A percentile compares a stretch with the other conserved stretches of the same genome.
Conservation (phyloP, 1,140 invertebrate species). For the Rhyzopertha dominica region DNA sequence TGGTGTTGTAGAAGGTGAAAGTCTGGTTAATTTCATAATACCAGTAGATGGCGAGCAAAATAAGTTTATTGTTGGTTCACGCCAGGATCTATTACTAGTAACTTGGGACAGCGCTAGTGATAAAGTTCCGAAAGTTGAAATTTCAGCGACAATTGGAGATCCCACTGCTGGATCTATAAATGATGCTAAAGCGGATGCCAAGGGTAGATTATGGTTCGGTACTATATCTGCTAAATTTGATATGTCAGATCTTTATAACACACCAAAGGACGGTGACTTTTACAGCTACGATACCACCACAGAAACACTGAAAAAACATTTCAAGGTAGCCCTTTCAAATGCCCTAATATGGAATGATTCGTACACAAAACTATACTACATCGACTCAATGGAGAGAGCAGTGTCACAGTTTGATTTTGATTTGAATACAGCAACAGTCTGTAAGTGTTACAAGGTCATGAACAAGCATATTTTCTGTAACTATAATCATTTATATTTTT, state of each 20-base stretch:
- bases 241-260: too few relatives aligned
- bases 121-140: constrained; percentile 11
- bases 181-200: constrained; percentile 78
- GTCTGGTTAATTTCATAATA: too few relatives aligned
- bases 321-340: constrained; percentile 66
- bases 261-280: too few relatives aligned
- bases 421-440: constrained; percentile 56
- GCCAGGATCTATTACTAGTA: constrained; percentile 54
- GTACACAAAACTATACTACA: constrained; percentile 67
- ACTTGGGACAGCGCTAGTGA: constrained; percentile 55
- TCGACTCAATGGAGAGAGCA: constrained; percentile 60
- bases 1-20: too few relatives aligned
- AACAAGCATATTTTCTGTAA: too few relatives aligned
- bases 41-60: constrained; percentile 57
- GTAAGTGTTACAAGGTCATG: too few relatives aligned
- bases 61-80: constrained; percentile 58
- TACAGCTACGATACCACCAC: too few relatives aligned
- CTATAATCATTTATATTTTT: constrained; percentile 16
- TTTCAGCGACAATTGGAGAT: constrained; percentile 26
- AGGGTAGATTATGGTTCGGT: constrained; percentile 63
- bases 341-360: constrained; percentile 71
- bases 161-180: constrained; percentile 65
- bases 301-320: constrained; percentile 33
- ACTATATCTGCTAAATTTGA: too few relatives aligned
- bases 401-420: constrained; percentile 73